Percentiles rank a stretch among this genome's conserved stretches.
These are phyloP conservation scores for Rhynchomys soricoides DNA, from an alignment of 2,113 vertebrate species.

Conservation along the genomic window DNA sequence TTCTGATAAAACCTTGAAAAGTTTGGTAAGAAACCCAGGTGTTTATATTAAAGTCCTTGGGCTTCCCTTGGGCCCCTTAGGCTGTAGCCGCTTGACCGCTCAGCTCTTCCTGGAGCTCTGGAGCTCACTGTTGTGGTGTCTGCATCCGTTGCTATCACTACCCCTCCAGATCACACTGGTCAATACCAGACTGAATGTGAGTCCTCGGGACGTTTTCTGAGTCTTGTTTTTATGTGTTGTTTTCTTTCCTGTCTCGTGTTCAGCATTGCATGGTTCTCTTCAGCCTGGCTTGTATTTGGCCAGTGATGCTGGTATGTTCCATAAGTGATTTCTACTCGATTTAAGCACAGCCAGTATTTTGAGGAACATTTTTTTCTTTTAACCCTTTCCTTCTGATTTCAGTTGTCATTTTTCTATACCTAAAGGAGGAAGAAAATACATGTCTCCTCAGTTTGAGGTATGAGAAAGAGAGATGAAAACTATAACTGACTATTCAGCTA, in stretches of 20 bases:
- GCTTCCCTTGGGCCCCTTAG: not conserved
- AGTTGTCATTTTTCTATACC: not conserved
- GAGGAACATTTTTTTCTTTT: not conserved
- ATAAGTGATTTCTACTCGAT: conserved; percentile 23
- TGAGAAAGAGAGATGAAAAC: not conserved
- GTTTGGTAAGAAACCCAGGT: not conserved
- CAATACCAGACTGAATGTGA: not conserved
- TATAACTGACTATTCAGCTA: not conserved
- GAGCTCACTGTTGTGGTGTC: not conserved
- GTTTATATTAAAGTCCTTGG: not conserved
- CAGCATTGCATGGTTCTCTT: not conserved
- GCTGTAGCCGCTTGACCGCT: not conserved
- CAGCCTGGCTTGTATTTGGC: conserved; percentile 44
- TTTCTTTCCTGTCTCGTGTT: not conserved
- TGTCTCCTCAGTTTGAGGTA: conserved; percentile 24
- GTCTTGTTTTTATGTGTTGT: not conserved
- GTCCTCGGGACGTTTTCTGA: not conserved
- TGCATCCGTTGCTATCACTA: not conserved
- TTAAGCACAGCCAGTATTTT: not conserved
- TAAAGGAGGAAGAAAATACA: not conserved
- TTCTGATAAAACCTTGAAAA: not conserved
- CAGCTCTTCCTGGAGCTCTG: not conserved
- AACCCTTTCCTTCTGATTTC: not conserved
- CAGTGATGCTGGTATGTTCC: not conserved
- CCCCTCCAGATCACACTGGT: not conserved